Percentiles rank a stretch among this genome's conserved stretches.
Evolutionary conservation across 2,888 invertebrate species (phyloP).

Genomic region (Matsumyia berberina): DNA sequence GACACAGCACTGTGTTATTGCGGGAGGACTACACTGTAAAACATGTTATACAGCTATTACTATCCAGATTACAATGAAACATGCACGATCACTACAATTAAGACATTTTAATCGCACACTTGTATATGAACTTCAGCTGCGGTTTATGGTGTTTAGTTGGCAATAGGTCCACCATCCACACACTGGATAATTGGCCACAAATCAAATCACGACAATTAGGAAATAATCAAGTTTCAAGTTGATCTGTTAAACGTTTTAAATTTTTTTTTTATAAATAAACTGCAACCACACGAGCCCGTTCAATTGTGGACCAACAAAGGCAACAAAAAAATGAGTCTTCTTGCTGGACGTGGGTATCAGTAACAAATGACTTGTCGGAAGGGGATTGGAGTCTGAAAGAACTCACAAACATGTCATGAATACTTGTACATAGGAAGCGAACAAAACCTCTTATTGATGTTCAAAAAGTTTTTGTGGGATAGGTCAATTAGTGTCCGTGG

Average conservation of each 20-base stretch:
- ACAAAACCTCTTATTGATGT: neutral
- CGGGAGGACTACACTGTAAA: neutral
- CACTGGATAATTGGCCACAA: conserved; percentile 22
- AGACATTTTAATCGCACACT: neutral
- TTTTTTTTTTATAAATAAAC: conserved; percentile 2
- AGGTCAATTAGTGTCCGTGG: neutral
- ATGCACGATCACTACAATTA: conserved; percentile 2
- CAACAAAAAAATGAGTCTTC: neutral
- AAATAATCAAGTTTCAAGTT: conserved; percentile 18
- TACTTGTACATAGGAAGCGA: conserved; percentile 11
- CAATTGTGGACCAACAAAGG: neutral
- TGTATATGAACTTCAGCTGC: neutral
- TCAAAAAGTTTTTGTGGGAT: conserved; percentile 9
- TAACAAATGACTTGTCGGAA: conserved; percentile 32
- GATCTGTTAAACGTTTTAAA: conserved; percentile 20
- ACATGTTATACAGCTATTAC: conserved; percentile 5
- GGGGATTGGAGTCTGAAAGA: conserved; percentile 2
- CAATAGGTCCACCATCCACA: neutral
- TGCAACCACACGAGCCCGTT: conserved; percentile 9
- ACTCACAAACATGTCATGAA: neutral
- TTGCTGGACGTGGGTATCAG: neutral
- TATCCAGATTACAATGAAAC: neutral
- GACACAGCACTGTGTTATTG: conserved; percentile 6
- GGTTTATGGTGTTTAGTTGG: neutral
- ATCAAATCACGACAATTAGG: conserved; percentile 19